These are phyloP conservation scores for Lacerta viridis DNA, from an alignment of 2,797 vertebrate genomes.

Conservation along the genomic window DNA sequence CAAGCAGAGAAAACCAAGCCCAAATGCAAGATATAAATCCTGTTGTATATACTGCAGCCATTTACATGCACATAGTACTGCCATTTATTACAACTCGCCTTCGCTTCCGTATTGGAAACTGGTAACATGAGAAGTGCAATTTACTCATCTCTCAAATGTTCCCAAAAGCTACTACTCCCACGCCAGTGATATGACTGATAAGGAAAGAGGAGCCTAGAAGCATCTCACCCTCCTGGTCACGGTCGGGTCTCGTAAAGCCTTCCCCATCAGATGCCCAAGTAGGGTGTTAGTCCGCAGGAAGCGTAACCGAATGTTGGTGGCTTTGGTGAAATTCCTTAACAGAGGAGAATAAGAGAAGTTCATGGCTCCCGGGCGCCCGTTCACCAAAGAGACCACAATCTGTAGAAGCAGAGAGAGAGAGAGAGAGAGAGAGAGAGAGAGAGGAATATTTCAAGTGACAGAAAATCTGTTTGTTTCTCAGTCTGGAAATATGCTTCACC, in stretches of 20 bases:
- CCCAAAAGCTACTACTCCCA: not conserved
- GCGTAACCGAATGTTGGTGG: constrained; percentile 93
- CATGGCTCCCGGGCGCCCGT: constrained; percentile 93
- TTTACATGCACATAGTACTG: not conserved
- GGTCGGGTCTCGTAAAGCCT: constrained; percentile 93
- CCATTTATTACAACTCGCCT: not conserved
- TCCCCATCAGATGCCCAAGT: constrained; percentile 97
- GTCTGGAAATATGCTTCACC: not conserved
- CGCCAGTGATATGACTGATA: not conserved
- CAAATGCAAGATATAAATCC: not conserved
- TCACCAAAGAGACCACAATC: constrained; percentile 97
- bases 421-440: constrained; percentile 32
- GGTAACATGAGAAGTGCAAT: not conserved
- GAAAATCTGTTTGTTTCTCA: not conserved
- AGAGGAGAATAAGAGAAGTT: constrained; percentile 97
- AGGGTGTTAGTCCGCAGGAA: constrained; percentile 96
- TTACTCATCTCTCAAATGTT: not conserved
- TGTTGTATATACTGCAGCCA: not conserved
- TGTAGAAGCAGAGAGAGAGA: constrained; percentile 61
- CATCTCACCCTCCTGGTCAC: constrained; percentile 93
- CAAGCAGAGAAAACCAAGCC: not conserved
- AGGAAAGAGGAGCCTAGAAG: not conserved
- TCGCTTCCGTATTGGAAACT: not conserved
- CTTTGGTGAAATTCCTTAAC: constrained; percentile 95
- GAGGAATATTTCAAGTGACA: not conserved